phyloP scores from a whole-genome alignment of 2,113 vertebrate genomes.

The Nipponia nippon region DNA sequence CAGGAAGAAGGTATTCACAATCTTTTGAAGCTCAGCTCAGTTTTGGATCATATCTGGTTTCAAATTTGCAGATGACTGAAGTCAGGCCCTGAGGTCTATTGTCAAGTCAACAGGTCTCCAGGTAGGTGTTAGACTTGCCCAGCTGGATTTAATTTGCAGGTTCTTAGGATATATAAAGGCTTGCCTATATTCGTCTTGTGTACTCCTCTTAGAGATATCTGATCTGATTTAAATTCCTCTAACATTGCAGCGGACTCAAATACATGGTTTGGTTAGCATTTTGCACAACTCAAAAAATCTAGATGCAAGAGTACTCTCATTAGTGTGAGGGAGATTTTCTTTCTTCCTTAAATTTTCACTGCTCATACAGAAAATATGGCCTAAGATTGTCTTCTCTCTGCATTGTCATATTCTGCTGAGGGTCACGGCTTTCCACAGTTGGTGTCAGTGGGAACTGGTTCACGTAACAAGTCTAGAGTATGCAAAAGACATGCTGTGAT shows the following conservation, averaged over 20 bases:
- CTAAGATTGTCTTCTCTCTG: not conserved
- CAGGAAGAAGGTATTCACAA: not conserved
- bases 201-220: not conserved
- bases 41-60: not conserved
- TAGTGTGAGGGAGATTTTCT: not conserved
- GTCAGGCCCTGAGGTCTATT: not conserved
- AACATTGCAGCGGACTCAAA: not conserved
- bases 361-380: not conserved
- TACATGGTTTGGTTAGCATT: not conserved
- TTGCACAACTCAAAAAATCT: not conserved
- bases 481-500: not conserved
- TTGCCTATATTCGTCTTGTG: not conserved
- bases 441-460: not conserved
- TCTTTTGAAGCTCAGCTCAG: not conserved
- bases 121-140: not conserved
- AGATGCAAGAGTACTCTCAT: not conserved
- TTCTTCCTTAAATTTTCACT: not conserved
- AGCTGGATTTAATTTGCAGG: not conserved
- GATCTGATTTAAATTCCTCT: not conserved
- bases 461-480: not conserved
- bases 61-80: not conserved
- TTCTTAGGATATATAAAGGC: not conserved
- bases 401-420: not conserved
- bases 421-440: not conserved
- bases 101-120: not conserved